Evolutionary conservation across 1,140 invertebrate genomes (phyloP), one percentile per base, ranked within the genome.

Genomic region (Drosophila hydei): DNA sequence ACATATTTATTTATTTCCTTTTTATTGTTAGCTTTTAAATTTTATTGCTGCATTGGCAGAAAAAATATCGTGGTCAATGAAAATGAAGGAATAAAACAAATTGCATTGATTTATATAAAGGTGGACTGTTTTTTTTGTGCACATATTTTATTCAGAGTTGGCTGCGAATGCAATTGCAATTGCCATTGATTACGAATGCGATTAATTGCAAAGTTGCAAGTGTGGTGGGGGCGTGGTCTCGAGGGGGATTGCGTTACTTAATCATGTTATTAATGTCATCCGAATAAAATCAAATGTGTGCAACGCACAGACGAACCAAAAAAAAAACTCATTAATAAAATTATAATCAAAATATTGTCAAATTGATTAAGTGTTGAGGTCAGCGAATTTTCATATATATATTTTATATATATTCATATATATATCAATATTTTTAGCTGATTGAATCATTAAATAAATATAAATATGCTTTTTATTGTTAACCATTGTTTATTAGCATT

Each of bases 181-280:
- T 73, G 30, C 43, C 62, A 72, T 83, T 63, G 60, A 79, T 77
- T 87, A 67, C 73, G 71, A 43, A 69, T 80, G 67, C 72, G 38
- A 81, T 78, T 85, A 79, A 84, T 77, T 77, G 69, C 48, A 51
- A 54, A 21, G 4, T 38, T 48, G 27, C 48, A 21, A 9, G 40
- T 38, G 27, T 14, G 0, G 12, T 12, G 11, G 1, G 16, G 23
- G 23, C n/a, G 25, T 16, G n/a, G 21, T 3, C 21, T 16, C 11
- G 21, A 59, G 27, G n/a, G 50, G 14, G 6, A 42, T 14, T 2
- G 5, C 47, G 25, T 55, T 45, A 59, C 42, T 51, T 65, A 80
- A 80, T 87, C 75, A 77, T 65, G 69, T 78, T 75, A 87, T 87
- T 87, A 77, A 87, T 81, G 77, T 23, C 69, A 75, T 65, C 75